phyloP scores from a whole-genome alignment of 2,797 vertebrate species.

The Ateles fusciceps region DNA sequence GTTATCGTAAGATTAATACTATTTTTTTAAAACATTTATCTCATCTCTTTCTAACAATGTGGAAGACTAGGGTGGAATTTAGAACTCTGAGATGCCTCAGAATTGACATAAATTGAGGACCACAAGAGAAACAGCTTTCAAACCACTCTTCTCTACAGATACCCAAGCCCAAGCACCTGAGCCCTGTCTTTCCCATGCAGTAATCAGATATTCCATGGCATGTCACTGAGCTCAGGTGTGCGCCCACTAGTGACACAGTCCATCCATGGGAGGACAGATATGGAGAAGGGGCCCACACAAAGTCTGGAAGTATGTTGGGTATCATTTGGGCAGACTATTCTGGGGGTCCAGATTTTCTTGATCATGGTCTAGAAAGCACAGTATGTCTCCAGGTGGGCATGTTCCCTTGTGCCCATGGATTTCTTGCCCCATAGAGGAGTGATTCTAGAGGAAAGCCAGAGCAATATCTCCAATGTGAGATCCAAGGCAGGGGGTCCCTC shows the following conservation, averaged over 20 bases:
- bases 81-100: not conserved
- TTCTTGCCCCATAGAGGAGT: accelerated
- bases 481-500: not conserved
- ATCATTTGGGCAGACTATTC: not conserved
- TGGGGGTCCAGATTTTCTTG: not conserved
- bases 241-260: not conserved
- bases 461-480: not conserved
- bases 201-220: not conserved
- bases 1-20: not conserved
- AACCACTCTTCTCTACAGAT: not conserved
- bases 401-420: not conserved
- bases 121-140: not conserved
- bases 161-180: accelerated
- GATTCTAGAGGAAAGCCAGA: not conserved
- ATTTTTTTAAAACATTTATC: not conserved
- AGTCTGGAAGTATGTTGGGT: not conserved
- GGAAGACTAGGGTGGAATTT: not conserved
- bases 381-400: not conserved
- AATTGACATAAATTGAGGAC: not conserved
- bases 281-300: accelerated
- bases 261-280: not conserved
- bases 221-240: not conserved
- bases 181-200: not conserved
- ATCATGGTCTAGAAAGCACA: not conserved
- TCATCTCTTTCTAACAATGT: not conserved